These are phyloP conservation scores for Drosophila yakuba DNA, from an alignment of 1,140 invertebrate genomes.

Conservation along the genomic window DNA sequence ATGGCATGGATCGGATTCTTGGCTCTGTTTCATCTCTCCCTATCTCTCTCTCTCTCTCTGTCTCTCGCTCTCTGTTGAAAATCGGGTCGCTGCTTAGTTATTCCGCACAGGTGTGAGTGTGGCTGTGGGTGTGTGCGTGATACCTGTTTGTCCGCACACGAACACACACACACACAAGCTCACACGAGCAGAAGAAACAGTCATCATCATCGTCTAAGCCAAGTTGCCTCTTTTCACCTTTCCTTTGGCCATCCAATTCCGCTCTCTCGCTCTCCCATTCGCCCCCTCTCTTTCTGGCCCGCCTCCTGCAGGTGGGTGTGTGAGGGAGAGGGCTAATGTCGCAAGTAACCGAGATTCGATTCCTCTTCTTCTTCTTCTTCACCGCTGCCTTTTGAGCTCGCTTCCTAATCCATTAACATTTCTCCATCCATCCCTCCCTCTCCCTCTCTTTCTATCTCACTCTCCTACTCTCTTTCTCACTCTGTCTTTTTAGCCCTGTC, in stretches of 20 bases:
- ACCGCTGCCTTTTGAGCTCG: conserved; percentile 38
- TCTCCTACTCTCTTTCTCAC: conserved; percentile 12
- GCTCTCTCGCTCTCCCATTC: conserved; percentile 53
- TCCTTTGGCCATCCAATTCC: conserved; percentile 61
- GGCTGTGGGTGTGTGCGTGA: conserved; percentile 49
- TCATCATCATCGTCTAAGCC: conserved; percentile 53
- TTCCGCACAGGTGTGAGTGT: conserved; percentile 56
- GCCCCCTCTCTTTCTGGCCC: neutral
- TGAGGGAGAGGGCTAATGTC: conserved; percentile 19
- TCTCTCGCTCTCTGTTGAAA: conserved; percentile 33
- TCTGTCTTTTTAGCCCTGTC: conserved; percentile 5
- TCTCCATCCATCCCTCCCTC: conserved; percentile 12
- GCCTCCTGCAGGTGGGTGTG: conserved; percentile 7
- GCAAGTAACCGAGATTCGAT: conserved; percentile 25
- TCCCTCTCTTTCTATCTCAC: conserved; percentile 4
- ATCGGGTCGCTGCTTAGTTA: conserved; percentile 77
- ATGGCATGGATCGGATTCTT: conserved; percentile 41
- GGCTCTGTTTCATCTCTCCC: conserved; percentile 17
- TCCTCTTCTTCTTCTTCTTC: conserved; percentile 47
- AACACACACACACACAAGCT: conserved; percentile 24
- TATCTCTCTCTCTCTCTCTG: conserved; percentile 22
- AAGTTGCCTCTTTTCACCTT: conserved; percentile 76
- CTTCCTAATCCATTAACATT: conserved; percentile 63
- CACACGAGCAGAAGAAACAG: neutral
- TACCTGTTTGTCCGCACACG: conserved; percentile 42